These are phyloP conservation scores for Mus spicilegus DNA, from an alignment of 2,113 vertebrate genomes.

Conservation along the genomic window DNA sequence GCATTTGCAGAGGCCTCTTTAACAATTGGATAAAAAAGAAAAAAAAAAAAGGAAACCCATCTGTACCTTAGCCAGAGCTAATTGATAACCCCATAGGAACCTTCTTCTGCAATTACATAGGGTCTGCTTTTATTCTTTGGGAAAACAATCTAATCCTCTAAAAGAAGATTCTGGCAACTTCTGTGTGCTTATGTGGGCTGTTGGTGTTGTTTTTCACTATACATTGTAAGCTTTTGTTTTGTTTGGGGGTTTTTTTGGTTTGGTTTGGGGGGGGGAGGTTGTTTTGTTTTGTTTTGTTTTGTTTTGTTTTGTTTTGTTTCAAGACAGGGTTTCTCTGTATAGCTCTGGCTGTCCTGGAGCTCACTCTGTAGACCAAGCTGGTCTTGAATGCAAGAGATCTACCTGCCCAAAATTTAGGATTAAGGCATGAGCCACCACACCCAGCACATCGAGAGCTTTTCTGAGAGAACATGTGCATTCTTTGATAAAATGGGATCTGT, in stretches of 20 bases:
- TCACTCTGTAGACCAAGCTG: no score
- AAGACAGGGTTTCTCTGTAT: no score
- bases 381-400: no score
- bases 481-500: neutral
- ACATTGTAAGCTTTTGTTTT: neutral
- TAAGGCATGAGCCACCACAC: no score
- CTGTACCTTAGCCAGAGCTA: neutral
- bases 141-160: neutral
- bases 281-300: no score
- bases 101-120: neutral
- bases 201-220: neutral
- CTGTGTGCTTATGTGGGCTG: neutral
- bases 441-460: neutral
- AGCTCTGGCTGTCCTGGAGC: no score
- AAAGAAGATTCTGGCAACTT: neutral
- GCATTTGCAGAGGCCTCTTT: neutral
- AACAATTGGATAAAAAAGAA: neutral
- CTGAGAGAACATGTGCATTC: neutral
- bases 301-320: no score
- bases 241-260: no score
- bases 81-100: neutral
- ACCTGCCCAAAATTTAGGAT: no score
- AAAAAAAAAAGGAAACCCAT: neutral
- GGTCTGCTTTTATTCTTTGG: conserved; percentile 14
- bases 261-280: no score